Percentiles rank a stretch among this genome's conserved stretches.
phyloP scores from a whole-genome alignment of 2,797 vertebrate species.

The Myotis vivesi region DNA sequence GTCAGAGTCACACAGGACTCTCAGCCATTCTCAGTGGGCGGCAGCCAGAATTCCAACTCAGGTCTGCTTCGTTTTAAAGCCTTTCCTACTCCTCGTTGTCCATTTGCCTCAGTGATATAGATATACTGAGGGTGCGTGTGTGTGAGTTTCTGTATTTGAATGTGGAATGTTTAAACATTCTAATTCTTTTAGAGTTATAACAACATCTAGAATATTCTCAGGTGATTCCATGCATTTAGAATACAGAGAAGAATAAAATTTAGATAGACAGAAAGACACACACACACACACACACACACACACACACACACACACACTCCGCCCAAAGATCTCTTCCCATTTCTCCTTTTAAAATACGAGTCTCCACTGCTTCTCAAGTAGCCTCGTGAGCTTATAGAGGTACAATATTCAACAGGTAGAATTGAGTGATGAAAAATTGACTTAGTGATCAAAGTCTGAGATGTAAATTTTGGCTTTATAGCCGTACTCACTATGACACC shows the following conservation, averaged over 20 bases:
- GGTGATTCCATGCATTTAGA: background rate
- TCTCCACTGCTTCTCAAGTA: background rate
- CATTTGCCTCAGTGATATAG: background rate
- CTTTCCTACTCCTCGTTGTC: background rate
- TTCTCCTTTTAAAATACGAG: slow-evolving; percentile 10
- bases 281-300: background rate
- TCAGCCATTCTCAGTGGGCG: background rate
- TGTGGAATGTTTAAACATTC: background rate
- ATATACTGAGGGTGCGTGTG: background rate
- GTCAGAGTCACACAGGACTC: background rate
- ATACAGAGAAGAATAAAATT: slow-evolving; percentile 10
- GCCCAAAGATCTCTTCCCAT: background rate
- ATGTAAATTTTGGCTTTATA: background rate
- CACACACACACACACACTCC: background rate
- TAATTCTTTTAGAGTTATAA: background rate
- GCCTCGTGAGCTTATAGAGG: background rate
- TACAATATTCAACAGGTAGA: background rate
- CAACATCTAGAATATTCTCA: background rate
- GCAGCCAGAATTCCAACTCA: background rate
- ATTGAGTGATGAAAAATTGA: slow-evolving; percentile 7
- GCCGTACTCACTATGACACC: background rate
- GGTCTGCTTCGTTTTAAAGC: background rate
- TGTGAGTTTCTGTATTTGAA: background rate
- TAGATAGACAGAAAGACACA: background rate
- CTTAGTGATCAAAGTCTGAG: background rate